Conservation (phyloP, 2,113 vertebrate genomes). For the Mobula hypostoma region DNA sequence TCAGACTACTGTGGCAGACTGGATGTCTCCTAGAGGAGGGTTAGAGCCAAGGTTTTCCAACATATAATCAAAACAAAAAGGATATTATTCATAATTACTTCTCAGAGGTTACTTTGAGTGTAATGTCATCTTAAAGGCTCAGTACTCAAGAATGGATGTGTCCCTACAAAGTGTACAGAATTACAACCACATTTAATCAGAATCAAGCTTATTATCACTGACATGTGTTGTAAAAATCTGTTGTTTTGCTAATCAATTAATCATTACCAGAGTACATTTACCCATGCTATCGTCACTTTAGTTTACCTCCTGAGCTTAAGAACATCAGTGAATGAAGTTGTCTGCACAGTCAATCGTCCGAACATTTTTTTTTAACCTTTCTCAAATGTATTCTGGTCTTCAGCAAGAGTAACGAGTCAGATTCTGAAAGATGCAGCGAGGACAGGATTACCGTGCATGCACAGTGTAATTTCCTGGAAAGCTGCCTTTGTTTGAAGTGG, state of each 20-base stretch:
- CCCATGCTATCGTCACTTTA: background rate
- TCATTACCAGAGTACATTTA: background rate
- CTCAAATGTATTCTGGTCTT: background rate
- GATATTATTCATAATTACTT: constrained; percentile 31
- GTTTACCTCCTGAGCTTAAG: background rate
- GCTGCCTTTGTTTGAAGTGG: background rate
- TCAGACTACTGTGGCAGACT: constrained; percentile 25
- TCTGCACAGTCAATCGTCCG: background rate
- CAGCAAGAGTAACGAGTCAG: background rate
- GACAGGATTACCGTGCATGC: background rate
- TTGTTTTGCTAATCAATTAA: background rate
- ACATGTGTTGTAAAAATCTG: too few relatives aligned
- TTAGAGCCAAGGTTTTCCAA: constrained; percentile 12
- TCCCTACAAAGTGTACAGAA: background rate
- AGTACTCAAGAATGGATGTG: background rate
- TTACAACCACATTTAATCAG: too few relatives aligned
- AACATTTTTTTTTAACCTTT: background rate
- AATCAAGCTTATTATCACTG: too few relatives aligned
- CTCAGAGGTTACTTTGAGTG: constrained; percentile 16
- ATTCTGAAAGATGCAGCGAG: background rate
- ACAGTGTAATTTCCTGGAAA: constrained; percentile 7
- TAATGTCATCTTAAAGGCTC: background rate
- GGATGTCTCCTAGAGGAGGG: constrained; percentile 15
- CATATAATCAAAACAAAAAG: constrained; percentile 33
- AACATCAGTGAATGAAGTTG: too few relatives aligned